A percentile compares a stretch with the other conserved stretches of the same genome.
Conservation (phyloP, 2,888 invertebrate species). For the Dysmachus trigonus region DNA sequence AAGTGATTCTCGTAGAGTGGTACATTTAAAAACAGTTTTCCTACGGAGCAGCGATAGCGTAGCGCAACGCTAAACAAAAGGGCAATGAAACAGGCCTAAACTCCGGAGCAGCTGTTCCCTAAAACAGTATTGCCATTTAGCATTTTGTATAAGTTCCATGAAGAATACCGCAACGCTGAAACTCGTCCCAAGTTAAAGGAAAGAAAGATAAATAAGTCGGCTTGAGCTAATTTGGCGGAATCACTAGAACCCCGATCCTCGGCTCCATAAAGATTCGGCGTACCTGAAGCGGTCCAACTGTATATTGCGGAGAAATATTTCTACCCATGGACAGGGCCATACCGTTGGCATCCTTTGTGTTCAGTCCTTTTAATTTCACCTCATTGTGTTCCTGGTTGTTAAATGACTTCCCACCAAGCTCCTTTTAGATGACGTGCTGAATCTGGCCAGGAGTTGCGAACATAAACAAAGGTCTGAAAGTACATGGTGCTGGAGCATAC, state of each 20-base stretch:
- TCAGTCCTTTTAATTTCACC: conserved; percentile 31
- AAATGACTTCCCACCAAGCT: background rate
- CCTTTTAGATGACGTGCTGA: background rate
- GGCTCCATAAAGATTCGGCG: background rate
- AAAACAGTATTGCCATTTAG: background rate
- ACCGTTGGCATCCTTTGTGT: conserved; percentile 14
- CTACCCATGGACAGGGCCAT: background rate
- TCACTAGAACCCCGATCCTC: background rate
- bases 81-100: background rate
- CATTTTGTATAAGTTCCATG: background rate
- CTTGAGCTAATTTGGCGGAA: background rate
- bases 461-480: background rate
- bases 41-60: background rate
- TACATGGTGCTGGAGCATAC: background rate
- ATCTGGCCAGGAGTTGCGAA: background rate
- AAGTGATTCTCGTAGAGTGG: background rate
- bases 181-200: background rate
- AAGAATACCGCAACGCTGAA: background rate
- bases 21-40: background rate
- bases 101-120: background rate
- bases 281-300: background rate
- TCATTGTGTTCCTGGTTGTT: background rate
- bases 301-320: background rate
- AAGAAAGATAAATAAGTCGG: background rate
- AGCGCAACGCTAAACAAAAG: background rate